These are phyloP conservation scores for Tinamus guttatus DNA, from an alignment of 2,113 vertebrate species.

Conservation along the genomic window DNA sequence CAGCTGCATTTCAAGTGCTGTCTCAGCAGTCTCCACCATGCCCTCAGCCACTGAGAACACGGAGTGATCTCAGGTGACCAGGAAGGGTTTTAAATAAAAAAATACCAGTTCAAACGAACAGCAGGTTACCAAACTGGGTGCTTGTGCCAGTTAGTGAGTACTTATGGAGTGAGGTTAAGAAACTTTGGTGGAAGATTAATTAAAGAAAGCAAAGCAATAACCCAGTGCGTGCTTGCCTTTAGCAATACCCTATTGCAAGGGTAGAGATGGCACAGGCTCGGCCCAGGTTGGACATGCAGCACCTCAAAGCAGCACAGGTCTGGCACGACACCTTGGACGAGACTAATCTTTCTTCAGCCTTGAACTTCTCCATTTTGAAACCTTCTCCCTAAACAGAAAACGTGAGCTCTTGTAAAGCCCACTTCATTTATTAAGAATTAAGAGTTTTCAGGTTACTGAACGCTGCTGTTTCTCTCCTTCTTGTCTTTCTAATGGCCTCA, in stretches of 20 bases:
- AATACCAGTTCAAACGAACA: background rate
- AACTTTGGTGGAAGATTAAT: background rate
- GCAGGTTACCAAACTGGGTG: background rate
- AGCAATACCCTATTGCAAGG: background rate
- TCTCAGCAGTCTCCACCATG: background rate
- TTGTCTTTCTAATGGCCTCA: background rate
- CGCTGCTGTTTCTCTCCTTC: constrained; percentile 3
- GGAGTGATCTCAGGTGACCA: background rate
- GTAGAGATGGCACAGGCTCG: background rate
- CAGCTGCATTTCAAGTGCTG: background rate
- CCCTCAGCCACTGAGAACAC: background rate
- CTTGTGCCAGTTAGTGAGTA: background rate
- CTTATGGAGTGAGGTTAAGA: background rate
- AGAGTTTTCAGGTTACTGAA: background rate
- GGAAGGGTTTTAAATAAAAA: background rate
- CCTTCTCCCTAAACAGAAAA: background rate
- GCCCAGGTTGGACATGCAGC: background rate
- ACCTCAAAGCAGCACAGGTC: accelerated
- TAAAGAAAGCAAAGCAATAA: background rate
- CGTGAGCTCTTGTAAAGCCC: background rate
- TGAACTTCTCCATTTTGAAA: constrained; percentile 1
- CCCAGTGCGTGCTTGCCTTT: accelerated
- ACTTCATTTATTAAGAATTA: background rate
- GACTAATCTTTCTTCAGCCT: background rate
- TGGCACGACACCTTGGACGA: background rate